Evolutionary conservation across 2,797 vertebrate genomes (phyloP).

Genomic region (Sebastolobus altivelis): DNA sequence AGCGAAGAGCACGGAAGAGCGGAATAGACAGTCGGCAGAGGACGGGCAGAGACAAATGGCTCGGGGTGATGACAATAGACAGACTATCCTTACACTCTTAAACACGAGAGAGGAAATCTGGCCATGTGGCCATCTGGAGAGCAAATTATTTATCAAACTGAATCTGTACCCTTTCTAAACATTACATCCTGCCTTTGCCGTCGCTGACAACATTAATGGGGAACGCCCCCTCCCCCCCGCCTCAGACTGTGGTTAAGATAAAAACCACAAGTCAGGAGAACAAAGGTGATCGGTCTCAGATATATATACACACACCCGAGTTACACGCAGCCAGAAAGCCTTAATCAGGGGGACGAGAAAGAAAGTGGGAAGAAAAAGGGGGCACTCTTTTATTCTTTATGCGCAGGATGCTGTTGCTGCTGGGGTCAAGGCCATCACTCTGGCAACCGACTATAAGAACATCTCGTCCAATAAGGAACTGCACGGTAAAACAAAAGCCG

Average conservation of each 20-base stretch:
- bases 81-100: conserved; percentile 50
- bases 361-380: neutral
- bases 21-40: conserved; percentile 9
- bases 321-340: neutral
- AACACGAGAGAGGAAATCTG: conserved; percentile 36
- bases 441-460: conserved; percentile 12
- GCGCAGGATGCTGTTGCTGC: conserved; percentile 24
- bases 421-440: conserved; percentile 26
- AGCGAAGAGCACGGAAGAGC: neutral
- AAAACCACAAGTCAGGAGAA: conserved; percentile 11
- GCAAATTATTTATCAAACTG: conserved; percentile 56
- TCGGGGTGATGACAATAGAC: conserved; percentile 53
- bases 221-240: neutral
- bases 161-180: conserved; percentile 54
- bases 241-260: conserved; percentile 7
- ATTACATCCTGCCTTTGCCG: conserved; percentile 45
- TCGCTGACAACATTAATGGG: conserved; percentile 14
- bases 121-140: conserved; percentile 53
- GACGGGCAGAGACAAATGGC: conserved; percentile 25
- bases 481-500: conserved; percentile 13
- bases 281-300: neutral
- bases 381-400: conserved; percentile 16
- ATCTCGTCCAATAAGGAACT: neutral
- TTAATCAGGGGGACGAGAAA: neutral
- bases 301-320: neutral